These are phyloP conservation scores for Amiota communis DNA, from an alignment of 2,888 invertebrate genomes.

Conservation along the genomic window DNA sequence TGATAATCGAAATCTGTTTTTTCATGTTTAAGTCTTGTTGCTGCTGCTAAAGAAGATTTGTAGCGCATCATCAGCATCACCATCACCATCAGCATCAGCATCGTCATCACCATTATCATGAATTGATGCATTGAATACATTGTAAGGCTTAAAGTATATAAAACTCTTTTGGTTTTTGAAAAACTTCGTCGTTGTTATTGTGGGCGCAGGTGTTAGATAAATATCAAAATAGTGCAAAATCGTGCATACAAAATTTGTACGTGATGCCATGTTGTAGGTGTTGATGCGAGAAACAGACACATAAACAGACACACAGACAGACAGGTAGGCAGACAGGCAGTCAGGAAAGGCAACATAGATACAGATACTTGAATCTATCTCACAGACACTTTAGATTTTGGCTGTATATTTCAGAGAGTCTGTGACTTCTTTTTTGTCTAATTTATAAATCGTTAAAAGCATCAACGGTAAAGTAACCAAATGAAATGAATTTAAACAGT, in stretches of 20 bases:
- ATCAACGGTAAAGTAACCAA: slow-evolving; percentile 33
- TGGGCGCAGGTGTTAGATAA: slow-evolving; percentile 70
- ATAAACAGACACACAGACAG: neutral
- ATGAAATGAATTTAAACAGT: slow-evolving; percentile 47
- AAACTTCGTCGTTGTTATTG: neutral
- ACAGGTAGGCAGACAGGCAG: neutral
- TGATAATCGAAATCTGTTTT: slow-evolving; percentile 9
- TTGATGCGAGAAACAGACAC: slow-evolving; percentile 46
- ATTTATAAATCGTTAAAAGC: slow-evolving; percentile 43
- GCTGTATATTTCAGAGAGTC: slow-evolving; percentile 34
- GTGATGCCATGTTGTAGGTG: slow-evolving; percentile 72
- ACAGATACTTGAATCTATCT: too few species aligned
- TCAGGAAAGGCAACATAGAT: neutral
- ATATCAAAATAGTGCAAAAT: slow-evolving; percentile 72
- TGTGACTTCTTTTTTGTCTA: slow-evolving; percentile 45
- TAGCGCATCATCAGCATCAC: neutral
- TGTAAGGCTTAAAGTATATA: too few species aligned
- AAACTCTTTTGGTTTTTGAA: too few species aligned
- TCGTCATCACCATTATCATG: neutral
- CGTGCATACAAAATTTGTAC: slow-evolving; percentile 71
- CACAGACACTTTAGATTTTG: slow-evolving; percentile 14
- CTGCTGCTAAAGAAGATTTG: too few species aligned
- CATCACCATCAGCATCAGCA: neutral
- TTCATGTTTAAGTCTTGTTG: neutral
- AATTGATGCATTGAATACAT: neutral